A percentile compares a stretch with the other conserved stretches of the same genome.
Evolutionary conservation across 2,113 vertebrate genomes (phyloP).

Genomic region (Callithrix jacchus): DNA sequence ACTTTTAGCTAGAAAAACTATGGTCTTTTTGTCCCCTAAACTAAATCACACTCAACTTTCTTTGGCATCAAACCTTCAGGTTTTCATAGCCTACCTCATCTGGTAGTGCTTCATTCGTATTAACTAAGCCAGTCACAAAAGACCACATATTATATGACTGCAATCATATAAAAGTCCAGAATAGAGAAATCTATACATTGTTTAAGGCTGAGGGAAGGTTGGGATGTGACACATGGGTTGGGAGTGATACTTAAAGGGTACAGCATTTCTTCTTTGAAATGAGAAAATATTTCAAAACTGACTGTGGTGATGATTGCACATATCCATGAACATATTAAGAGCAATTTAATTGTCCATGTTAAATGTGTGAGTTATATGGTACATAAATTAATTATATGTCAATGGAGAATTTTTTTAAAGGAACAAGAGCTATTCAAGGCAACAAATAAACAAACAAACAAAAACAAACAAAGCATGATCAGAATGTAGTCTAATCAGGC

Average conservation of each 20-base stretch:
- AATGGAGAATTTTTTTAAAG: neutral
- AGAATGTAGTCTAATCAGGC: neutral
- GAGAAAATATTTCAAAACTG: neutral
- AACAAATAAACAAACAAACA: neutral
- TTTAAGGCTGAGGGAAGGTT: neutral
- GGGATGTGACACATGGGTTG: neutral
- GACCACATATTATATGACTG: neutral
- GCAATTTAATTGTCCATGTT: neutral
- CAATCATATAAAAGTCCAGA: neutral
- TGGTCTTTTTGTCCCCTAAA: neutral
- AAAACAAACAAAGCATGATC: neutral
- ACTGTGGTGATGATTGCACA: neutral
- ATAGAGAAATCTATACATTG: neutral
- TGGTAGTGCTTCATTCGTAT: neutral
- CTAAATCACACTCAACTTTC: neutral
- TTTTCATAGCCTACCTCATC: neutral
- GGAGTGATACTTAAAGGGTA: neutral
- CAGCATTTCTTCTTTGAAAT: neutral
- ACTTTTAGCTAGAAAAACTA: neutral
- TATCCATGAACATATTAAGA: neutral
- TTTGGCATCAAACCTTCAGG: neutral
- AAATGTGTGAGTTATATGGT: neutral
- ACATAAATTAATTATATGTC: neutral
- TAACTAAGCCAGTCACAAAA: neutral
- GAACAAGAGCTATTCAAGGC: neutral